Percentiles rank a stretch among this genome's conserved stretches.
phyloP scores from a whole-genome alignment of 2,113 vertebrate species.

The Litocranius walleri region DNA sequence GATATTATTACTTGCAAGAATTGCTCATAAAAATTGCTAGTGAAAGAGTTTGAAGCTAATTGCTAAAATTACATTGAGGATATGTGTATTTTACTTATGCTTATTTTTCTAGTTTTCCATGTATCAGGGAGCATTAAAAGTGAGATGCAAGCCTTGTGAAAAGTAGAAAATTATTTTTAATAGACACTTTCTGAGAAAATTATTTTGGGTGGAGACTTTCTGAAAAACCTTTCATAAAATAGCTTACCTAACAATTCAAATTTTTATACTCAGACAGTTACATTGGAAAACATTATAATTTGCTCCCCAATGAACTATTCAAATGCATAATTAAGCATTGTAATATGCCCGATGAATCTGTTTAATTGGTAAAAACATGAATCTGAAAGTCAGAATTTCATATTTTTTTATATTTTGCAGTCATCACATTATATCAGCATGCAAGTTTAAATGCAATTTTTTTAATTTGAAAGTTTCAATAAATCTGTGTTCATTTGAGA shows the following conservation, averaged over 20 bases:
- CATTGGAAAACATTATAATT: not conserved
- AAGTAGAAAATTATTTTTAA: not conserved
- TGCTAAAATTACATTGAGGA: constrained; percentile 37
- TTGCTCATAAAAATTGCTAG: constrained; percentile 46
- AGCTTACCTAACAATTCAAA: not conserved
- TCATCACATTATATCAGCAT: not conserved
- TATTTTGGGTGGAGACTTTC: not conserved
- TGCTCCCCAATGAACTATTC: not conserved
- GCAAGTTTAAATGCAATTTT: not conserved
- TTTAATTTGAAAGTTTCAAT: not conserved
- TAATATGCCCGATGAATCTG: not conserved
- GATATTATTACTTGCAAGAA: constrained; percentile 55
- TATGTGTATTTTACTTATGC: constrained; percentile 34
- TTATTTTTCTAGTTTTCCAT: constrained; percentile 19
- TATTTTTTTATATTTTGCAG: not conserved
- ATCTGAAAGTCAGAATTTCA: not conserved
- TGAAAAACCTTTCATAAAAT: not conserved
- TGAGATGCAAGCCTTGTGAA: not conserved
- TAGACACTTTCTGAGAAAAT: not conserved
- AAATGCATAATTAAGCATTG: not conserved
- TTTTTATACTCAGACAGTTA: not conserved
- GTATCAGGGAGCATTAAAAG: not conserved
- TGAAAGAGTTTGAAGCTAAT: constrained; percentile 57
- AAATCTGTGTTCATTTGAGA: not conserved
- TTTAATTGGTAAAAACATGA: not conserved